Evolutionary conservation across 2,797 vertebrate genomes (phyloP), one percentile per base, ranked within the genome.

Genomic region (Lutjanus campechanus): DNA sequence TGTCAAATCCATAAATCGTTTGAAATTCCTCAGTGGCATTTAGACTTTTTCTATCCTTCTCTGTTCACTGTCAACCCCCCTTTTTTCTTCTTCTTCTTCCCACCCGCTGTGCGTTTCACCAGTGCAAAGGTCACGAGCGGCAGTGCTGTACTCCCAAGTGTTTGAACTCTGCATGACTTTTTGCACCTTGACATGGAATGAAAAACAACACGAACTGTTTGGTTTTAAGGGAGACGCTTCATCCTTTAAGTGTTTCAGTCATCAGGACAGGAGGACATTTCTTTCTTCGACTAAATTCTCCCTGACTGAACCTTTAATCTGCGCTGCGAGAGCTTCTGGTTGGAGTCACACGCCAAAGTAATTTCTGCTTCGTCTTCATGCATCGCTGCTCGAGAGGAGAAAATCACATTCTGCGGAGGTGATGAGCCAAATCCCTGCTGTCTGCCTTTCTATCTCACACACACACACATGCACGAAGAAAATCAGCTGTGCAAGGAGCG

Each of bases 1-100:
- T 91, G 89, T 92, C 84, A 91, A 86, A 80, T 81, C 63, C 87
- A 91, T 93, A 93, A 91, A 93, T 93, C 76, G 3, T 88, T 77
- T 77, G 40, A 84, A 90, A 94, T 94, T 93, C 92, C 89, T 82
- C 71, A 85, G 56, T 56, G 67, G 70, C 87, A 83, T 83, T 85
- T 76, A 64, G 44, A 81, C 64, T 79, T 73, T 79, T 44, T 64
- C 79, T 90, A 69, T 95, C 90, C 92, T 92, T 95, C 10, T 94
- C 92, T 67, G 77, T 72, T 81, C 54, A 58, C n/a, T 55, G 69
- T 63, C 40, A 40, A 9, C 29, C 17, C 49, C 20, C 11, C 56
- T 8, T 60, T 17, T 4, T 74, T 90, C 83, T 92, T 69, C 55
- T 67, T 76, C 12, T 67, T 72, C 47, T 69, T 51, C 61, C 53